Base-by-base conservation (phyloP, 2,797 vertebrate species). In the Malurus splendens region DNA sequence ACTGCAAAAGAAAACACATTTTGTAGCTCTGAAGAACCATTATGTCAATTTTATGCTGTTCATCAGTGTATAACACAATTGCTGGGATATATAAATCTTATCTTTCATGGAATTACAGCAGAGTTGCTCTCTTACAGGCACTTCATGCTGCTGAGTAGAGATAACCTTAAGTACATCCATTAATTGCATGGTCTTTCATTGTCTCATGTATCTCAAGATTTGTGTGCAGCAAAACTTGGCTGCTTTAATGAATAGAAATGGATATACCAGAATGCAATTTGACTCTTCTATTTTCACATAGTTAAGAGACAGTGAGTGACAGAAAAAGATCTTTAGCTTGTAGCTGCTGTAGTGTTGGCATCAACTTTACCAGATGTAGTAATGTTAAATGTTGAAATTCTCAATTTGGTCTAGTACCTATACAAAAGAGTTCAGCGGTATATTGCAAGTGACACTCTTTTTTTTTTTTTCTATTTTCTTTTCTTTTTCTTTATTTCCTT, bases 11-110 rank as follows among this genome's bases (percentile, higher is more conserved):
- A 97, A 96, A 95, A 93, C 93, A 85, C 30, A 32, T 96, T 96
- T 73, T 96, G 92, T 94, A 94, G 90, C 57, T 65, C 75, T 77
- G 82, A 95, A 96, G 80, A 96, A 78, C 86, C 86, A 80, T 96
- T 96, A 95, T 94, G 91, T 96, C 95, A 93, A 68, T 95, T 95
- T 96, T 95, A 95, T 94, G 90, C 92, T 88, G 82, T 92, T 96
- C 94, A 90, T 96, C 93, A 92, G 85, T 18, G 41, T 92, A 81
- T 94, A 95, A 89, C 78, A 84, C 10, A 7, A 95, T 95, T 95
- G 52, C 73, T 84, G 89, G 94, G 92, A 88, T 94, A 77, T 90
- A 95, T 96, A 96, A 96, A 95, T 97, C 86, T 94, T 87, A 93
- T 88, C 90, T 95, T 91, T 87, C 52, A 82, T 94, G 78, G 87